Conservation (phyloP, 1,140 invertebrate species). For the Asobara japonica region DNA sequence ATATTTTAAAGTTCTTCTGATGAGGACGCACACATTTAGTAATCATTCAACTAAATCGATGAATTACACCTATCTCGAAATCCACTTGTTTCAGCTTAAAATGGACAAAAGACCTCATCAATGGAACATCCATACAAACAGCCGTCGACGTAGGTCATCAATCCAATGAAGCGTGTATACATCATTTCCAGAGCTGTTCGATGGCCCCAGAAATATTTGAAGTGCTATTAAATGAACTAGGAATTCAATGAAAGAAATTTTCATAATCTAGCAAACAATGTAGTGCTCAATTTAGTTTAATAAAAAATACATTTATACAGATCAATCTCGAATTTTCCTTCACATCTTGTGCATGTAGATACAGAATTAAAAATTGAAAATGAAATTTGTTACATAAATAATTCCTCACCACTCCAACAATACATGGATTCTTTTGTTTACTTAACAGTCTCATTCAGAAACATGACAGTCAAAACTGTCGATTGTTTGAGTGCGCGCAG, state of each 20-base stretch:
- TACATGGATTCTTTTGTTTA: too few relatives aligned
- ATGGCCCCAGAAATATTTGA: slow-evolving; percentile 38
- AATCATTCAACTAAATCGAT: neutral
- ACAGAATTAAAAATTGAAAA: neutral
- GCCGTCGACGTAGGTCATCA: slow-evolving; percentile 47
- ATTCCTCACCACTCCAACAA: neutral
- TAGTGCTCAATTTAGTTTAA: neutral
- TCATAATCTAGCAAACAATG: neutral
- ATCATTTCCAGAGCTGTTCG: slow-evolving; percentile 26
- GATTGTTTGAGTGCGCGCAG: slow-evolving; percentile 40
- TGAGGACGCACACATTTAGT: neutral
- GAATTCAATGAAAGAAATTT: slow-evolving; percentile 30
- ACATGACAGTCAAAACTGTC: slow-evolving; percentile 31
- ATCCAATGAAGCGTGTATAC: slow-evolving; percentile 38
- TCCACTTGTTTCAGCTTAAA: slow-evolving; percentile 41
- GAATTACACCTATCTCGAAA: neutral
- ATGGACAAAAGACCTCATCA: slow-evolving; percentile 49
- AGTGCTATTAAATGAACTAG: slow-evolving; percentile 40
- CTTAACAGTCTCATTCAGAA: neutral
- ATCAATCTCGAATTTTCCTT: neutral
- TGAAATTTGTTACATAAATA: neutral
- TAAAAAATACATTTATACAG: too few relatives aligned
- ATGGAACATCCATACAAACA: slow-evolving; percentile 55
- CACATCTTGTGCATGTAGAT: neutral
- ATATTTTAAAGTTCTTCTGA: too few relatives aligned